Evolutionary conservation across 2,888 invertebrate species (phyloP).

Genomic region (Bhutanitis thaidina): DNA sequence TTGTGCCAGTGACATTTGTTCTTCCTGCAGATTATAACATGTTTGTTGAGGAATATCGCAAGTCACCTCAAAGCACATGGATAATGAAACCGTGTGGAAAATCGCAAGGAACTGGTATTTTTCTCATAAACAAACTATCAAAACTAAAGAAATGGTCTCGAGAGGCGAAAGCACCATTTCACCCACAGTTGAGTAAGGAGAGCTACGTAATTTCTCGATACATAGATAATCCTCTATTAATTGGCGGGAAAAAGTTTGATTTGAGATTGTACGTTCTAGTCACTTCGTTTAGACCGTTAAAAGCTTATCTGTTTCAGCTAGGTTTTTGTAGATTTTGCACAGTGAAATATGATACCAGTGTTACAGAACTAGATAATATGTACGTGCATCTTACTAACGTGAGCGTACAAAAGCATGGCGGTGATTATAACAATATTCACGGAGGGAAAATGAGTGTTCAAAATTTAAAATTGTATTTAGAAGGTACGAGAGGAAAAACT

Average conservation of each 20-base stretch:
- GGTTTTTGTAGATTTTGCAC: constrained; percentile 98
- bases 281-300: constrained; percentile 94
- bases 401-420: constrained; percentile 97
- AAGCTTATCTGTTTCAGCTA: constrained; percentile 94
- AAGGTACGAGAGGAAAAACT: constrained; percentile 93
- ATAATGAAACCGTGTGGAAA: constrained; percentile 98
- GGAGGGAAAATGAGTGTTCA: constrained; percentile 97
- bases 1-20: constrained; percentile 96
- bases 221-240: constrained; percentile 95
- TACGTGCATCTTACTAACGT: constrained; percentile 97
- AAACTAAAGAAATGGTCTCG: constrained; percentile 95
- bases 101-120: constrained; percentile 96
- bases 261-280: constrained; percentile 94
- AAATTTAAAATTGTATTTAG: constrained; percentile 93
- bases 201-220: constrained; percentile 98
- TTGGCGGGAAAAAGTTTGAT: constrained; percentile 98
- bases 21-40: constrained; percentile 97
- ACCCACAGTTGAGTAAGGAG: constrained; percentile 90
- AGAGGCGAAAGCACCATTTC: constrained; percentile 82
- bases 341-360: constrained; percentile 95
- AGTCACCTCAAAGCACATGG: constrained; percentile 97
- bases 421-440: constrained; percentile 96
- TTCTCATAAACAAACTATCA: constrained; percentile 95
- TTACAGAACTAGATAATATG: constrained; percentile 94
- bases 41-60: constrained; percentile 97